Evolutionary conservation across 2,797 vertebrate genomes (phyloP).

Genomic region (Smutsia temminckii): DNA sequence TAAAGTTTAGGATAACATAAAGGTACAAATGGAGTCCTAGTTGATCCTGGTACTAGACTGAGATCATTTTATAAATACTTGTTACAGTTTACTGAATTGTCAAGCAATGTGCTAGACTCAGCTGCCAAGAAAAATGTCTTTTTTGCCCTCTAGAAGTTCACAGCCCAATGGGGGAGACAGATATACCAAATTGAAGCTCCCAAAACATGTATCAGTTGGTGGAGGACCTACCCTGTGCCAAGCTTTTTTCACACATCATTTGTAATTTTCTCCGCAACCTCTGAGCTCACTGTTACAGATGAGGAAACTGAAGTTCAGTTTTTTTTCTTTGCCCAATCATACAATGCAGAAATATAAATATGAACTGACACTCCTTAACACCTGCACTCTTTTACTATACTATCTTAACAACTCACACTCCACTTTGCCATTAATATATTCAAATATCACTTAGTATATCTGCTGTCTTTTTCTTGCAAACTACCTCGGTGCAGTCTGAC

Average conservation of each 20-base stretch:
- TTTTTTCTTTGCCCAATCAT: background rate
- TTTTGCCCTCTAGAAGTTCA: background rate
- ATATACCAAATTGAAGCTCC: background rate
- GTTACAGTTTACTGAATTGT: background rate
- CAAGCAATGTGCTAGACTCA: background rate
- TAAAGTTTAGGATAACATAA: background rate
- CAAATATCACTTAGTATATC: background rate
- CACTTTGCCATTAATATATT: background rate
- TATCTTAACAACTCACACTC: background rate
- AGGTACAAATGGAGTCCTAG: background rate
- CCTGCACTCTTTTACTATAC: background rate
- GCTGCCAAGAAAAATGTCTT: background rate
- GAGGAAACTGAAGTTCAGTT: slow-evolving; percentile 7
- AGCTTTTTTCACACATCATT: background rate
- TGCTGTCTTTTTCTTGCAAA: background rate
- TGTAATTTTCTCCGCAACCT: background rate
- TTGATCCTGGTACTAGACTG: background rate
- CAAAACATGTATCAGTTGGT: background rate
- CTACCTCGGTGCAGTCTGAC: background rate
- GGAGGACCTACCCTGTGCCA: background rate
- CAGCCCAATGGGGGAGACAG: background rate
- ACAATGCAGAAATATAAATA: background rate
- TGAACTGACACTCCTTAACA: background rate
- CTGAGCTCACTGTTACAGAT: background rate
- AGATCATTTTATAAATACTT: background rate